A percentile compares a stretch with the other conserved stretches of the same genome.
phyloP scores from a whole-genome alignment of 2,888 invertebrate genomes.

The Brachycybe producta region DNA sequence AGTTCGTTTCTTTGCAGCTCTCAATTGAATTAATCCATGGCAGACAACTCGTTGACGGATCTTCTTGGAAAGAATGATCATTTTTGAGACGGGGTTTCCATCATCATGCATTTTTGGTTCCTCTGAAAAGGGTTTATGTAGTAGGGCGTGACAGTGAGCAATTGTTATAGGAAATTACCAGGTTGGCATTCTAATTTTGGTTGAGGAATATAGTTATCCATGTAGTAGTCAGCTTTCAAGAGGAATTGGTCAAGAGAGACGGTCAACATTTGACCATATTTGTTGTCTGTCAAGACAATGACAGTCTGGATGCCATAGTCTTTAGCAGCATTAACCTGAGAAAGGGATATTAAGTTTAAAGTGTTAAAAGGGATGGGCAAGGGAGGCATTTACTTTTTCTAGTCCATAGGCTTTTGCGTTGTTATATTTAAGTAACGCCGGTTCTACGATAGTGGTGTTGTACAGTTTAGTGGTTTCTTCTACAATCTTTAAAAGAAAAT shows the following conservation, averaged over 20 bases:
- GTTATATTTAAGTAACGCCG: conserved; percentile 6
- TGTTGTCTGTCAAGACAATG: conserved; percentile 19
- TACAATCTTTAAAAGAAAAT: conserved; percentile 10
- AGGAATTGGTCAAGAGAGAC: conserved; percentile 43
- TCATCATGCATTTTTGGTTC: conserved; percentile 1
- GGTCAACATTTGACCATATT: conserved; percentile 21
- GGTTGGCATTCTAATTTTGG: conserved; percentile 31
- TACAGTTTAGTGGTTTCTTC: conserved; percentile 15
- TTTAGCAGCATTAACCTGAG: conserved; percentile 10
- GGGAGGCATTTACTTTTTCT: conserved; percentile 14
- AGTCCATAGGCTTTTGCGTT: conserved; percentile 9
- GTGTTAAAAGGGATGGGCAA: neutral
- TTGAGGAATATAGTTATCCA: conserved; percentile 60
- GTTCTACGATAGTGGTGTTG: conserved; percentile 7
- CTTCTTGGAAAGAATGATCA: conserved; percentile 5
- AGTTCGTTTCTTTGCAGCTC: conserved; percentile 13
- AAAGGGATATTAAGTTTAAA: neutral
- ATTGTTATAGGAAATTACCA: neutral
- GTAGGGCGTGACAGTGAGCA: too few relatives aligned
- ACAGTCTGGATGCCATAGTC: conserved; percentile 14
- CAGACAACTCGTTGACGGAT: conserved; percentile 1
- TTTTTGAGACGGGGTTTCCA: conserved; percentile 4
- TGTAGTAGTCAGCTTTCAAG: conserved; percentile 52
- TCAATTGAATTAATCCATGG: neutral
- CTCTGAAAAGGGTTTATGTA: too few relatives aligned